Evolutionary conservation across 2,888 invertebrate species (phyloP), one percentile per base, ranked within the genome.

Genomic region (Timandra comae): DNA sequence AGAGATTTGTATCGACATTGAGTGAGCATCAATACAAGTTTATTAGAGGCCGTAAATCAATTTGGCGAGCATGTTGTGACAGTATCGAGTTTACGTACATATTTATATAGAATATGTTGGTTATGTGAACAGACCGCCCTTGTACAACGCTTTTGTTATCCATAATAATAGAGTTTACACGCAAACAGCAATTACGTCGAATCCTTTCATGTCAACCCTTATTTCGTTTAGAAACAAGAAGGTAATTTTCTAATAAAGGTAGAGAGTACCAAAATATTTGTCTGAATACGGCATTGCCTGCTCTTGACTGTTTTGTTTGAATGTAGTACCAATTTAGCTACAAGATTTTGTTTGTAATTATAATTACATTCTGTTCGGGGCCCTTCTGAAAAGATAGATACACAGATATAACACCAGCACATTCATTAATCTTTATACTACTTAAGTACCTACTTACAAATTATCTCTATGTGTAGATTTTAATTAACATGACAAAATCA

Each of bases 161-260:
- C 43, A 54, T 62, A 64, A 60, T 64, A 66, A 66, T 65, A 56
- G 60, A 64, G 56, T 68, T 68, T 64, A 63, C 62, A 64, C 56
- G 56, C 56, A 64, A 68, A 71, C 63, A 64, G 57, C 66, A 69
- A 70, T 71, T 69, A 67, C 58, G 43, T 34, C 33, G 44, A 56
- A 54, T 52, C 63, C 65, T 66, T 69, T 69, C 57, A 69, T 62
- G 69, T 64, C 63, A 62, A 62, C 63, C 63, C 56, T 58, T 51
- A 61, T 63, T 63, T 57, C 54, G 48, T 59, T 58, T 46, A 58
- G 51, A 46, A 60, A 65, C 59, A 62, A 61, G 55, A 58, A 59
- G 60, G 60, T 54, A 66, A 68, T 70, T 65, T 63, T 61, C 55
- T 64, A 62, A 65, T 68, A 63, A 59, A 61, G 50, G 63, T 57